These are phyloP conservation scores for Acrocephalus arundinaceus DNA, from an alignment of 2,113 vertebrate species.

Conservation along the genomic window DNA sequence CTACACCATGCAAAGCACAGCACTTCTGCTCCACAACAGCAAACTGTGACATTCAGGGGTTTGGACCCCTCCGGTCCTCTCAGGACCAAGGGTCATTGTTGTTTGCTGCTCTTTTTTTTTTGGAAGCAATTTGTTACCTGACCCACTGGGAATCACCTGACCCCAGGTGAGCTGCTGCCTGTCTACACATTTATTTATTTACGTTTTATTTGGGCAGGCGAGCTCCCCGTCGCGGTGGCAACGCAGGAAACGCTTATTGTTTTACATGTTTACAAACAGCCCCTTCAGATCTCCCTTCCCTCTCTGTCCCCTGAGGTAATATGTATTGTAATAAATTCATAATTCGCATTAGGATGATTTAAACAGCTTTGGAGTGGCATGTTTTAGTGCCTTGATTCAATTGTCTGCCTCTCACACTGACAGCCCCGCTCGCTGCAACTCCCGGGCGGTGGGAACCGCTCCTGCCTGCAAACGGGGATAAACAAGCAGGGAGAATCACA, in stretches of 20 bases:
- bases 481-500: not conserved
- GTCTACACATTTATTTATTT: not conserved
- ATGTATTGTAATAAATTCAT: conserved; percentile 70
- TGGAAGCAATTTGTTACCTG: not conserved
- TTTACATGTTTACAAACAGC: conserved; percentile 73
- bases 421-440: conserved; percentile 31
- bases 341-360: conserved; percentile 65
- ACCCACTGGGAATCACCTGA: not conserved
- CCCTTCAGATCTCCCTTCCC: conserved; percentile 64
- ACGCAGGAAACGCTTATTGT: conserved; percentile 41
- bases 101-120: not conserved
- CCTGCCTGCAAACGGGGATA: not conserved
- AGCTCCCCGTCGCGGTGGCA: not conserved
- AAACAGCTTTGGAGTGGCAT: conserved; percentile 70
- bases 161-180: not conserved
- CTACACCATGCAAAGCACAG: not conserved
- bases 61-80: not conserved
- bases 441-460: conserved; percentile 28
- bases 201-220: not conserved
- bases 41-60: not conserved
- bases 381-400: conserved; percentile 71
- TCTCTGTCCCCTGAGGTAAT: conserved; percentile 65
- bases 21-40: not conserved
- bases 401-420: conserved; percentile 63
- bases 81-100: not conserved